Evolutionary conservation across 92 coral and sea anemone genomes (phyloP).

Genomic region (Porites rus): DNA sequence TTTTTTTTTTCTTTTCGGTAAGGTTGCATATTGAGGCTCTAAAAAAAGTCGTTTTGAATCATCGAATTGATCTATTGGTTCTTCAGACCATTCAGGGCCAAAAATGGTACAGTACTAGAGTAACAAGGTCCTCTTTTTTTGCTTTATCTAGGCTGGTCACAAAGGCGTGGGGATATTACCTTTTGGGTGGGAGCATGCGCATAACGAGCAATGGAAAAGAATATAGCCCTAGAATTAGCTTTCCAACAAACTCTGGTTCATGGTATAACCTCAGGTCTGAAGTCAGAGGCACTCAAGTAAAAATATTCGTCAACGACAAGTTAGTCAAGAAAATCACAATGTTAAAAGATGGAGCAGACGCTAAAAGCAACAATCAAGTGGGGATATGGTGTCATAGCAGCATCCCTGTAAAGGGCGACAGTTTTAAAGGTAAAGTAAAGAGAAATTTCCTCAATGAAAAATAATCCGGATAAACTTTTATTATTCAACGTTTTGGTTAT

Average conservation of each 20-base stretch:
- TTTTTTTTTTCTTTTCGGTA: too few relatives aligned
- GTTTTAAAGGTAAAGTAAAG: not conserved
- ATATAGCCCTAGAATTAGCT: constrained; percentile 32
- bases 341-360: not conserved
- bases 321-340: constrained; percentile 2
- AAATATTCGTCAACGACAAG: not conserved
- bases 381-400: not conserved
- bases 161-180: constrained; percentile 65
- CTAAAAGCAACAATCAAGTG: not conserved
- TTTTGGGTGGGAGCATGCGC: constrained; percentile 8
- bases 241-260: constrained; percentile 11
- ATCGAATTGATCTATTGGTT: too few relatives aligned
- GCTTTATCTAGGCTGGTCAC: constrained; percentile 38
- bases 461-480: not conserved
- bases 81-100: too few relatives aligned
- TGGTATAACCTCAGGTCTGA: constrained; percentile 57
- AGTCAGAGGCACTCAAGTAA: constrained; percentile 29
- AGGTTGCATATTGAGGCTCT: too few relatives aligned
- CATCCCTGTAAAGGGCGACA: not conserved
- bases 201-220: constrained; percentile 52
- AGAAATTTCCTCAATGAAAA: not conserved
- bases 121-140: not conserved
- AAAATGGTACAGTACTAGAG: too few relatives aligned
- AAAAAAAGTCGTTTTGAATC: too few relatives aligned
- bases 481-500: not conserved